These are phyloP conservation scores for Apteryx mantelli DNA, from an alignment of 2,113 vertebrate genomes.

Conservation along the genomic window DNA sequence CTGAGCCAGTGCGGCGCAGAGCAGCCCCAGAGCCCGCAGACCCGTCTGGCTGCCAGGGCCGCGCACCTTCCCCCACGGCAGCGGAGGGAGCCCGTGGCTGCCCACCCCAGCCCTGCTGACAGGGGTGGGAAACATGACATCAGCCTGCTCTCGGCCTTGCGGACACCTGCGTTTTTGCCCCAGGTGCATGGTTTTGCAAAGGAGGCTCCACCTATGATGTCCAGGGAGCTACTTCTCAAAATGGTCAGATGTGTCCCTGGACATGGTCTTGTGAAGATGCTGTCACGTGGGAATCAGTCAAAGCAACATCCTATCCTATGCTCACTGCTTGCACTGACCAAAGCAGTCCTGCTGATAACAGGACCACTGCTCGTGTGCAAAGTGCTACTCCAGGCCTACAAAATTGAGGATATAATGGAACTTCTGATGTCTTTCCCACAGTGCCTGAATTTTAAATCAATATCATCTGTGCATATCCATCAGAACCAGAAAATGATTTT, in stretches of 20 bases:
- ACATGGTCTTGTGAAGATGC: neutral
- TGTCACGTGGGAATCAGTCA: neutral
- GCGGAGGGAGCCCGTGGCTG: neutral
- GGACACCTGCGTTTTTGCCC: neutral
- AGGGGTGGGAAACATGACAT: neutral
- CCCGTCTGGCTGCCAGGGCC: too few relatives aligned
- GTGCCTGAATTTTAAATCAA: neutral
- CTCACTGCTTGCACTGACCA: fast-evolving
- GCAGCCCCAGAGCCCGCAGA: neutral
- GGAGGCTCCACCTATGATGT: neutral
- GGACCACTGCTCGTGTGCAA: neutral
- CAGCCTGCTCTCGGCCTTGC: neutral
- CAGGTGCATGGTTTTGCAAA: neutral
- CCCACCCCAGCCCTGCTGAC: fast-evolving
- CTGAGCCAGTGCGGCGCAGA: neutral
- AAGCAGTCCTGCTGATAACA: neutral
- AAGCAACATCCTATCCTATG: neutral
- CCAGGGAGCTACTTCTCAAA: neutral
- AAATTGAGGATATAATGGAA: neutral
- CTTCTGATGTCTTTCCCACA: neutral
- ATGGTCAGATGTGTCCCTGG: neutral
- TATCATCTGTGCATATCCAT: neutral
- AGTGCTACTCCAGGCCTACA: neutral
- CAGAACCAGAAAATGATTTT: neutral
- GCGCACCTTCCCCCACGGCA: neutral